Evolutionary conservation across 92 coral and sea anemone species (phyloP).

Genomic region (Siderastrea siderea): DNA sequence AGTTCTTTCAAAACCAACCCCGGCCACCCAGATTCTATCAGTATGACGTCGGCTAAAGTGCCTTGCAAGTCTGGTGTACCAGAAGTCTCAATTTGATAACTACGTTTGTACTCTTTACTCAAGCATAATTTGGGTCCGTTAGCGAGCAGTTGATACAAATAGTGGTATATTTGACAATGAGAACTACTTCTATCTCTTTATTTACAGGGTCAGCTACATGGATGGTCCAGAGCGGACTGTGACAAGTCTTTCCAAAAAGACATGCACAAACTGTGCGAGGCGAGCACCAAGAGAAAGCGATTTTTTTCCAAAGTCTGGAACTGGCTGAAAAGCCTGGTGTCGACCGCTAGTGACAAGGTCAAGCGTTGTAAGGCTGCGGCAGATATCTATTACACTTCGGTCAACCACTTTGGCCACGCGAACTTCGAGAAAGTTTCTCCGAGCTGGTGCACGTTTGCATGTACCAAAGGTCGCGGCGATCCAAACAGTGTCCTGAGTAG

Average conservation of each 20-base stretch:
- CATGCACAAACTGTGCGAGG: conserved; percentile 69
- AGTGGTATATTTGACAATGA: neutral
- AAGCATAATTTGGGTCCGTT: too few relatives aligned
- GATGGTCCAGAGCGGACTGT: conserved; percentile 63
- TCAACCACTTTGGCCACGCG: conserved; percentile 62
- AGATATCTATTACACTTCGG: conserved; percentile 73
- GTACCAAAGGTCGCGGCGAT: conserved; percentile 66
- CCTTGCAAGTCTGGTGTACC: too few relatives aligned
- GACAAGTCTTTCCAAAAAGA: conserved; percentile 67
- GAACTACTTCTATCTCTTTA: neutral
- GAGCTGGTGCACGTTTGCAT: conserved; percentile 76
- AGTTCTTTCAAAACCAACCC: too few relatives aligned
- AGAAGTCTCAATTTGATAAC: too few relatives aligned
- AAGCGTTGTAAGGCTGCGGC: conserved; percentile 65
- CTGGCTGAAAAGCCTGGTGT: conserved; percentile 40
- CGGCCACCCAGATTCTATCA: too few relatives aligned
- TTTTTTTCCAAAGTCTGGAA: conserved; percentile 45
- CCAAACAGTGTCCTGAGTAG: conserved; percentile 30
- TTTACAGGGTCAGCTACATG: conserved; percentile 57
- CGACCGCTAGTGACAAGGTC: conserved; percentile 28
- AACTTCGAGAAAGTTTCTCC: conserved; percentile 72
- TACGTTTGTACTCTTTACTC: too few relatives aligned
- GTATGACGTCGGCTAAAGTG: too few relatives aligned
- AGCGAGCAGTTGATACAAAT: too few relatives aligned
- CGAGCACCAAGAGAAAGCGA: conserved; percentile 41